phyloP scores from a whole-genome alignment of 2,797 vertebrate species.

The Dromococcyx pavoninus region DNA sequence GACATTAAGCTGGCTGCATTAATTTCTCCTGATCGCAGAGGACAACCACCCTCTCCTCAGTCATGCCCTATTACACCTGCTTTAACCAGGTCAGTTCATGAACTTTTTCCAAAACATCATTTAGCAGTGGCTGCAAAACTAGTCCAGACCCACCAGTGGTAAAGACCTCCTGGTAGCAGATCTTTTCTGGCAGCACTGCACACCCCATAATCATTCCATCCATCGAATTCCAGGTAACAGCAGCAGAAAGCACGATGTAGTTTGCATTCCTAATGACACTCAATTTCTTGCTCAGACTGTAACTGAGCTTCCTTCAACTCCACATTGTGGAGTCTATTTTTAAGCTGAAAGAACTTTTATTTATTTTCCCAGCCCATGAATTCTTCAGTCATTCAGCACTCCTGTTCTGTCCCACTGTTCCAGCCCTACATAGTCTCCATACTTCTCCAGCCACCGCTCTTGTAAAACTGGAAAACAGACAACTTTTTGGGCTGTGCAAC shows the following conservation, averaged over 20 bases:
- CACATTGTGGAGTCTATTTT: neutral
- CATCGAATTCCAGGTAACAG: constrained; percentile 10
- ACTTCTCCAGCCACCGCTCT: neutral
- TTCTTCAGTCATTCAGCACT: neutral
- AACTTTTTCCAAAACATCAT: neutral
- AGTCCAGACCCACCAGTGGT: neutral
- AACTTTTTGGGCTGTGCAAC: neutral
- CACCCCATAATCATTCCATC: neutral
- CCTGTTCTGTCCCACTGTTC: neutral
- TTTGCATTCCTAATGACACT: neutral
- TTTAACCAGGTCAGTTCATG: neutral
- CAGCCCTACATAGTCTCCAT: constrained; percentile 11
- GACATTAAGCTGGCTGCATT: neutral
- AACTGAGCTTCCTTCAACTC: neutral
- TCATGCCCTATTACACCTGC: neutral
- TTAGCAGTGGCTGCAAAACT: neutral
- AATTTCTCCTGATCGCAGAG: neutral
- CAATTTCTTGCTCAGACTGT: neutral
- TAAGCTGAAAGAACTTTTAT: neutral
- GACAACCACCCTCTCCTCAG: neutral
- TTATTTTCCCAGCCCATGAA: neutral
- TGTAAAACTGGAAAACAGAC: neutral
- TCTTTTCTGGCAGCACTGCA: neutral
- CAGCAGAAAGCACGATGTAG: neutral
- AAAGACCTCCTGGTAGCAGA: neutral